A percentile compares a stretch with the other conserved stretches of the same genome.
These are phyloP conservation scores for Agrotis exclamationis DNA, from an alignment of 2,888 invertebrate genomes.

Conservation along the genomic window DNA sequence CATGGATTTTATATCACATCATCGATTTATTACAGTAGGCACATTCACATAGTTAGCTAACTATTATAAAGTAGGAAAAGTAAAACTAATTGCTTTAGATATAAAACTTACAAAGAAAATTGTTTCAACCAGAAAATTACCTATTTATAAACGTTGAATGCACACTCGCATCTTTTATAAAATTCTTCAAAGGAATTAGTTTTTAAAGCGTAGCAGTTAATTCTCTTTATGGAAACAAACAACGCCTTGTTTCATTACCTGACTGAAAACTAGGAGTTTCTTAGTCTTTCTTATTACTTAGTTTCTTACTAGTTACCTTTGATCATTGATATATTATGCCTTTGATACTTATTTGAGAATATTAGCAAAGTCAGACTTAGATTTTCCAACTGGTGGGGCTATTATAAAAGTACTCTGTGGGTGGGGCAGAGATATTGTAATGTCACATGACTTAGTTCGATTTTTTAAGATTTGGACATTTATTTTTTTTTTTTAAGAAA, in stretches of 20 bases:
- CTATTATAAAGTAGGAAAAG: constrained; percentile 31
- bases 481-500: no score
- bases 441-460: neutral
- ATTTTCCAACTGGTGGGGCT: neutral
- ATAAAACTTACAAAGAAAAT: constrained; percentile 74
- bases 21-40: constrained; percentile 56
- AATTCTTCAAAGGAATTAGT: constrained; percentile 83
- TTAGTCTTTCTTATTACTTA: constrained; percentile 9
- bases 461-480: no score
- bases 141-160: constrained; percentile 77
- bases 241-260: constrained; percentile 59
- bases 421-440: neutral
- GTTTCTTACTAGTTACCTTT: neutral
- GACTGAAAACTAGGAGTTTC: constrained; percentile 44
- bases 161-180: constrained; percentile 78
- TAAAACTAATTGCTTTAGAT: constrained; percentile 62
- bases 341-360: neutral
- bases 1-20: constrained; percentile 41
- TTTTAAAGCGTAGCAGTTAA: constrained; percentile 83
- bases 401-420: no score
- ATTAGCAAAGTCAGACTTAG: neutral
- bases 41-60: neutral
- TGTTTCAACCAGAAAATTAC: constrained; percentile 75
- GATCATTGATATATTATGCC: no score
- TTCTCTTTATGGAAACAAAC: constrained; percentile 79